Conservation (phyloP, 1,140 invertebrate genomes). For the Neuroterus valhalla region DNA sequence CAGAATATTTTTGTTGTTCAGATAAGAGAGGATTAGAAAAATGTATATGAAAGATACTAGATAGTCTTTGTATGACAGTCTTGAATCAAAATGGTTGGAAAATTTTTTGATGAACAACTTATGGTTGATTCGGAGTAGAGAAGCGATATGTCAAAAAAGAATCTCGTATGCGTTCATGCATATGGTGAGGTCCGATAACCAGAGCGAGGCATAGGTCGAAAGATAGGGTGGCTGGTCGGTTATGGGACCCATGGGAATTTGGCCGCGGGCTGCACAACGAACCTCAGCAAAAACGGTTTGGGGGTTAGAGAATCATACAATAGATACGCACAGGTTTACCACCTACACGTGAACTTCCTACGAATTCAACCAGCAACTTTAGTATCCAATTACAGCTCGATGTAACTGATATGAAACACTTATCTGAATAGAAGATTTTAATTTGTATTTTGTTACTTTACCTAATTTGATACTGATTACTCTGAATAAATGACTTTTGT, state of each 20-base stretch:
- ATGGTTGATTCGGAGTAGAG: not conserved
- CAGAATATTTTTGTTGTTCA: too few relatives aligned
- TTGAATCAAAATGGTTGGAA: too few relatives aligned
- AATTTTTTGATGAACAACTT: not conserved
- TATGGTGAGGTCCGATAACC: conserved; percentile 66
- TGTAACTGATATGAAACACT: conserved; percentile 18
- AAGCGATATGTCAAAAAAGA: conserved; percentile 15
- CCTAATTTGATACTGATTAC: too few relatives aligned
- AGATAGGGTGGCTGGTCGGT: conserved; percentile 55
- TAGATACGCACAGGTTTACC: conserved; percentile 23
- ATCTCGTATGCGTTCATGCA: conserved; percentile 52
- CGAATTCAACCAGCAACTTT: not conserved
- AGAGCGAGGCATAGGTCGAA: conserved; percentile 53
- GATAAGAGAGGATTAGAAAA: too few relatives aligned
- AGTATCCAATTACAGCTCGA: conserved; percentile 20
- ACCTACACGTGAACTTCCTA: not conserved
- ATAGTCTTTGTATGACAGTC: too few relatives aligned
- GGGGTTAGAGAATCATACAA: conserved; percentile 4
- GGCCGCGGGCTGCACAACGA: conserved; percentile 65
- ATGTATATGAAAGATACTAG: too few relatives aligned
- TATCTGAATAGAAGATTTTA: conserved; percentile 2
- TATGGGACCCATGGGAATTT: conserved; percentile 71
- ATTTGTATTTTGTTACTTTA: too few relatives aligned
- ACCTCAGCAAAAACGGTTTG: conserved; percentile 36
- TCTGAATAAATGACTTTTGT: too few relatives aligned